Conservation (phyloP, 2,888 invertebrate genomes). For the Melinopterus prodromus region DNA sequence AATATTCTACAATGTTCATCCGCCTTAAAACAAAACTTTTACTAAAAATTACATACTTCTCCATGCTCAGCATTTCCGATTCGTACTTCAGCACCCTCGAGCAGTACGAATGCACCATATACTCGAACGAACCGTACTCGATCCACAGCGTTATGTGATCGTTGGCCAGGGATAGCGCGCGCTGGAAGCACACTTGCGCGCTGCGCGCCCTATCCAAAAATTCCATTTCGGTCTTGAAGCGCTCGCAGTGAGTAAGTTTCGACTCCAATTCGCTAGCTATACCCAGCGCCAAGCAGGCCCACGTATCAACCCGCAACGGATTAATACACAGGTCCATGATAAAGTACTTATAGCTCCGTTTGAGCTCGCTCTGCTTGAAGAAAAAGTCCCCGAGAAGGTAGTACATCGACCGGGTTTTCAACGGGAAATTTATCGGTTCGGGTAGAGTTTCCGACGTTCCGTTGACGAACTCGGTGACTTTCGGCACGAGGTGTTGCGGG, state of each 20-base stretch:
- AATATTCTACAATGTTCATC: too few species aligned
- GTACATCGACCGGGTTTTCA: slow-evolving; percentile 73
- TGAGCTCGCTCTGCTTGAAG: slow-evolving; percentile 83
- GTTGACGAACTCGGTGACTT: slow-evolving; percentile 74
- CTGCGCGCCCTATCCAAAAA: slow-evolving; percentile 75
- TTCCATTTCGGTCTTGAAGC: slow-evolving; percentile 67
- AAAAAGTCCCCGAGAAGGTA: slow-evolving; percentile 93
- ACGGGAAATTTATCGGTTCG: slow-evolving; percentile 54
- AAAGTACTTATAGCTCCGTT: slow-evolving; percentile 79
- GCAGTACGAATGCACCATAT: slow-evolving; percentile 89
- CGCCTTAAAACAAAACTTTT: too few species aligned
- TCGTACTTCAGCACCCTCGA: slow-evolving; percentile 86
- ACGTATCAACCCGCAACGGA: slow-evolving; percentile 85
- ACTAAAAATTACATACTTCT: too few species aligned
- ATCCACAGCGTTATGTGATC: slow-evolving; percentile 83
- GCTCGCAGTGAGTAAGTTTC: slow-evolving; percentile 78
- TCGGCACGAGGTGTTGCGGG: slow-evolving; percentile 69
- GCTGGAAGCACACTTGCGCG: slow-evolving; percentile 82
- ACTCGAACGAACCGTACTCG: slow-evolving; percentile 91
- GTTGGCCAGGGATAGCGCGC: slow-evolving; percentile 78
- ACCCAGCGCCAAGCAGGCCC: slow-evolving; percentile 90
- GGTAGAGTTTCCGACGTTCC: slow-evolving; percentile 64
- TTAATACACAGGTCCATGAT: slow-evolving; percentile 83
- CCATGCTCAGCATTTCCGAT: slow-evolving; percentile 77
- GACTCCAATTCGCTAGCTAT: slow-evolving; percentile 81